Conservation (phyloP, 2,113 vertebrate genomes). For the Amphilophus citrinellus region DNA sequence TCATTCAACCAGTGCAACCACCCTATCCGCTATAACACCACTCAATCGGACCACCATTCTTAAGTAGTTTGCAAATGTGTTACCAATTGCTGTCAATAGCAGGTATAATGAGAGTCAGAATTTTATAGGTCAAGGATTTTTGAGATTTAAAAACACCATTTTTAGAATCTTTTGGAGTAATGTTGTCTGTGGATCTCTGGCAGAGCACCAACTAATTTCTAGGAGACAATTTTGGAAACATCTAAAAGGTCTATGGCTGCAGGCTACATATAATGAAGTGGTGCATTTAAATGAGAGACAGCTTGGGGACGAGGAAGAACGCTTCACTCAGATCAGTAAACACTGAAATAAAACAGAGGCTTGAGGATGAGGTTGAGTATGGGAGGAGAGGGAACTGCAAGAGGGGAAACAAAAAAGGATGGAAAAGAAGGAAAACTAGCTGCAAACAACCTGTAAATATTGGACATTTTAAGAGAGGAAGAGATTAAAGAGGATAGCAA, state of each 20-base stretch:
- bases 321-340: constrained; percentile 55
- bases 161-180: constrained; percentile 40
- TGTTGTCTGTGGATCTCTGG: constrained; percentile 33
- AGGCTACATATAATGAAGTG: constrained; percentile 63
- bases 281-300: constrained; percentile 61
- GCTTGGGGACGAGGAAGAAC: constrained; percentile 35
- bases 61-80: constrained; percentile 1
- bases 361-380: constrained; percentile 12
- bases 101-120: background rate
- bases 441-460: constrained; percentile 22
- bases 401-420: background rate
- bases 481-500: background rate
- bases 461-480: constrained; percentile 4
- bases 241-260: constrained; percentile 47
- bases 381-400: background rate
- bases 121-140: constrained; percentile 26
- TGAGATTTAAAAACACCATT: constrained; percentile 17
- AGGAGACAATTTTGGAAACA: constrained; percentile 46
- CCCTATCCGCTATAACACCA: background rate
- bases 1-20: background rate
- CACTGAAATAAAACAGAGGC: constrained; percentile 32
- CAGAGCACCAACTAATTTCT: constrained; percentile 48
- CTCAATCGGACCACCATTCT: background rate
- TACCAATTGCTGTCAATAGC: background rate
- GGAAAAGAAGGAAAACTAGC: background rate